Evolutionary conservation across 2,888 invertebrate genomes (phyloP).

Genomic region (Parapristionchus giblindavisi): DNA sequence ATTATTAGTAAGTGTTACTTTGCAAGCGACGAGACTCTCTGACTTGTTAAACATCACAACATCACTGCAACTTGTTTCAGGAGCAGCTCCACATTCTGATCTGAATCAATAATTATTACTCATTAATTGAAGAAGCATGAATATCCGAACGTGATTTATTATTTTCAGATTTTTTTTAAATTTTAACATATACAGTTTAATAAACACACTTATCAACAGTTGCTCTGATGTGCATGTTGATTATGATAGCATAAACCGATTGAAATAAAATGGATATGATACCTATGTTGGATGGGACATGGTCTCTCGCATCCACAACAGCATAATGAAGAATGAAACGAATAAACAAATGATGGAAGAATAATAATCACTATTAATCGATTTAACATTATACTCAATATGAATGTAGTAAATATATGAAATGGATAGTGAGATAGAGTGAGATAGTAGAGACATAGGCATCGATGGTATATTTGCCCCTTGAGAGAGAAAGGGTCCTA

Average conservation of each 20-base stretch:
- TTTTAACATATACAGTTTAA: not conserved
- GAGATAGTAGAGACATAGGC: no score
- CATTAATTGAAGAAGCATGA: not conserved
- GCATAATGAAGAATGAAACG: slow-evolving; percentile 34
- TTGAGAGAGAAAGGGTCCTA: no score
- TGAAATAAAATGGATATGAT: not conserved
- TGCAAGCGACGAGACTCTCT: slow-evolving; percentile 22
- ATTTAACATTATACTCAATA: no score
- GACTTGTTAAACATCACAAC: slow-evolving; percentile 17
- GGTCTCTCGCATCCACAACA: slow-evolving; percentile 37
- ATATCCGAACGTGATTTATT: not conserved
- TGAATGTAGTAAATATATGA: no score
- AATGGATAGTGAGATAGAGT: no score
- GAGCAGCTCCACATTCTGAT: slow-evolving; percentile 18
- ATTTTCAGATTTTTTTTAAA: not conserved
- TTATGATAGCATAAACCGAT: not conserved
- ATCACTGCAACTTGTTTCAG: slow-evolving; percentile 11
- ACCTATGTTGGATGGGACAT: slow-evolving; percentile 36
- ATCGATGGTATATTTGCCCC: no score
- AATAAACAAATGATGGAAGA: not conserved
- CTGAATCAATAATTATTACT: not conserved
- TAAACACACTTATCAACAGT: not conserved
- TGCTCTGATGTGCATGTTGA: not conserved
- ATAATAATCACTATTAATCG: no score
- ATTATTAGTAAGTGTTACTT: not conserved